Evolutionary conservation across 2,113 vertebrate species (phyloP).

Genomic region (Dicrurus megarhynchus): DNA sequence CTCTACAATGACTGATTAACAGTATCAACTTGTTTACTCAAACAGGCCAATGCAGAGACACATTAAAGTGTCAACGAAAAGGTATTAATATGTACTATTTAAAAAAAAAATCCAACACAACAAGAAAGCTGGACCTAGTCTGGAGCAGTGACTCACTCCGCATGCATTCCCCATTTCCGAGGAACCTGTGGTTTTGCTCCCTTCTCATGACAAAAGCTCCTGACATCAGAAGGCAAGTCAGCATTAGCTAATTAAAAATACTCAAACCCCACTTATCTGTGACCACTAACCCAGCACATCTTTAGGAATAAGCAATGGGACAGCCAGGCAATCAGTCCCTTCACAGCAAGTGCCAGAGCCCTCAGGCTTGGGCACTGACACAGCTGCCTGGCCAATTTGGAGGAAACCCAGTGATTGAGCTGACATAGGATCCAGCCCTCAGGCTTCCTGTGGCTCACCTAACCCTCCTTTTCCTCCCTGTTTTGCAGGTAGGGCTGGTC

Average conservation of each 20-base stretch:
- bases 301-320: background rate
- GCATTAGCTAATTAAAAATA: background rate
- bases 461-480: background rate
- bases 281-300: background rate
- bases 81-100: background rate
- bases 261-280: background rate
- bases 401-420: background rate
- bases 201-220: background rate
- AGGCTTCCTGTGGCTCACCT: background rate
- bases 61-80: background rate
- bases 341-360: background rate
- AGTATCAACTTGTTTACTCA: background rate
- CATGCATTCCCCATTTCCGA: background rate
- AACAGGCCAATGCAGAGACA: background rate
- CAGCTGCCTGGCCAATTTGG: background rate
- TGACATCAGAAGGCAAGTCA: background rate
- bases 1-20: background rate
- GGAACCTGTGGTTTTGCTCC: background rate
- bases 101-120: background rate
- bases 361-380: fast-evolving
- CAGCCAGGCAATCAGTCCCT: fast-evolving
- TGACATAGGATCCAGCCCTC: background rate
- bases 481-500: background rate
- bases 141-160: background rate
- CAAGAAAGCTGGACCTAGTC: background rate